Percentiles rank a stretch among this genome's conserved stretches.
These are phyloP conservation scores for Cottoperca gobio DNA, from an alignment of 2,797 vertebrate species.

Conservation along the genomic window DNA sequence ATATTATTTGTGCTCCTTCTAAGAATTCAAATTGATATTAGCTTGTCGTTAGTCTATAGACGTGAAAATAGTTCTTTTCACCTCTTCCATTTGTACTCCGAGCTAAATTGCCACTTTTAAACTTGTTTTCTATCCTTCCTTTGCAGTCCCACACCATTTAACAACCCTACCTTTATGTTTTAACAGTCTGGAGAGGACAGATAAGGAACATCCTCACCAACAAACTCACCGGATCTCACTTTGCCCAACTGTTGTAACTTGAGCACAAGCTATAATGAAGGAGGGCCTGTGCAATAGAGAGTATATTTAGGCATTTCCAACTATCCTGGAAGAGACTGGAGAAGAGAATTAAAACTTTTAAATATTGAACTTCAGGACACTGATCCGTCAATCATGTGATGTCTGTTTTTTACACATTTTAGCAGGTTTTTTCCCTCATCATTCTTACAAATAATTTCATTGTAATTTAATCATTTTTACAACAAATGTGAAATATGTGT, in stretches of 20 bases:
- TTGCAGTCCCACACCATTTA: not conserved
- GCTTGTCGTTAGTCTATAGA: not conserved
- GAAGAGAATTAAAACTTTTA: not conserved
- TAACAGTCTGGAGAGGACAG: not conserved
- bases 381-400: not conserved
- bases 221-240: not conserved
- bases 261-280: not conserved
- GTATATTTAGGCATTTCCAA: not conserved
- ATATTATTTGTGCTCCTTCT: not conserved
- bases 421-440: conserved; percentile 23
- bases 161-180: not conserved
- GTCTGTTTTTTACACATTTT: conserved; percentile 30
- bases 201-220: not conserved
- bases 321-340: conserved; percentile 2
- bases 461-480: conserved; percentile 55
- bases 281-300: conserved; percentile 53
- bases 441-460: conserved; percentile 44
- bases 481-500: conserved; percentile 62
- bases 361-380: not conserved
- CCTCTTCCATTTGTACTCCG: not conserved
- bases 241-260: not conserved
- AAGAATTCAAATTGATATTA: conserved; percentile 6
- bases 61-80: not conserved
- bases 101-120: conserved; percentile 9
- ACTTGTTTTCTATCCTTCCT: not conserved